phyloP scores from a whole-genome alignment of 2,888 invertebrate species.

The Cecidostiba fungosa region DNA sequence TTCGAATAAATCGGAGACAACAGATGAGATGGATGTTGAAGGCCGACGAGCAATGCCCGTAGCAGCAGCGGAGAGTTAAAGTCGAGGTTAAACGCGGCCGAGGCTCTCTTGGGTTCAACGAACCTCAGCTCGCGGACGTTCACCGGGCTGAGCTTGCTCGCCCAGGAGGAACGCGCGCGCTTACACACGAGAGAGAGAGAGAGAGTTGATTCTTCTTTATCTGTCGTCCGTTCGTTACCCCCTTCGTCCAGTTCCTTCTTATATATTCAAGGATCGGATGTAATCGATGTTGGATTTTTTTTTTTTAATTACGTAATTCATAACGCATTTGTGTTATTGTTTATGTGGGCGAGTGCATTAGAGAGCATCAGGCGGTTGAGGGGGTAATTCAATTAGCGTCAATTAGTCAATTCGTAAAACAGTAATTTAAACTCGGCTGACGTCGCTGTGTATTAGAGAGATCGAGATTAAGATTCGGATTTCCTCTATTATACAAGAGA shows the following conservation, averaged over 20 bases:
- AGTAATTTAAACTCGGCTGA: neutral
- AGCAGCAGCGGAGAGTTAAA: constrained; percentile 24
- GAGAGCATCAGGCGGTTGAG: too few relatives aligned
- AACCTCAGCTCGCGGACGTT: constrained; percentile 76
- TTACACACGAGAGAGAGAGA: neutral
- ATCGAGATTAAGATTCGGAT: constrained; percentile 33
- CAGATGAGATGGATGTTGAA: neutral
- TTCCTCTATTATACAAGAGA: constrained; percentile 39
- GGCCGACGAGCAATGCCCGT: constrained; percentile 46
- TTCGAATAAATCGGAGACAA: constrained; percentile 5
- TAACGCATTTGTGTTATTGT: too few relatives aligned
- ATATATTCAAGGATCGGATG: neutral
- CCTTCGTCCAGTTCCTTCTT: neutral
- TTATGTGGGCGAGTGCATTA: too few relatives aligned
- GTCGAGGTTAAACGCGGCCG: constrained; percentile 61
- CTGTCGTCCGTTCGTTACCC: neutral
- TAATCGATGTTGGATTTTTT: too few relatives aligned
- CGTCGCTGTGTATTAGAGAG: neutral
- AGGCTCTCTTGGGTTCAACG: constrained; percentile 70
- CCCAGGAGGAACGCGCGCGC: constrained; percentile 54
- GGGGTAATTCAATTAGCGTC: constrained; percentile 20
- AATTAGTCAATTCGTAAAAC: too few relatives aligned
- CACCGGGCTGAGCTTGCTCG: constrained; percentile 71
- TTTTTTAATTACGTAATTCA: constrained; percentile 10
- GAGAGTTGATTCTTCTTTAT: neutral